phyloP scores from a whole-genome alignment of 1,140 invertebrate genomes.

The Drosophila tropicalis region DNA sequence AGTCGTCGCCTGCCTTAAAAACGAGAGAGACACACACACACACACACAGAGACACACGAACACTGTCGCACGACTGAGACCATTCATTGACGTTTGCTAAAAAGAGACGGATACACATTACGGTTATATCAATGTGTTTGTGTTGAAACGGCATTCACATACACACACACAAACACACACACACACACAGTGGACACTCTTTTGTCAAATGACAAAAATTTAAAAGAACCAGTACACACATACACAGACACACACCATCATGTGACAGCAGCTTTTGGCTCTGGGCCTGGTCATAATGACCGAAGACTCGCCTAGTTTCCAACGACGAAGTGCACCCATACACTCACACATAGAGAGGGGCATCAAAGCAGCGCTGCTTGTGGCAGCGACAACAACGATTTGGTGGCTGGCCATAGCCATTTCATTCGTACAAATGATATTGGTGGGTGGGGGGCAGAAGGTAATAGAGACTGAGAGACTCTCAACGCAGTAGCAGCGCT shows the following conservation, averaged over 20 bases:
- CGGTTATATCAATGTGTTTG: conserved; percentile 10
- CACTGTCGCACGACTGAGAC: conserved; percentile 27
- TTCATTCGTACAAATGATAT: conserved; percentile 62
- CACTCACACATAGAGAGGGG: not conserved
- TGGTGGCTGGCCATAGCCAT: conserved; percentile 67
- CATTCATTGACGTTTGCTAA: conserved; percentile 57
- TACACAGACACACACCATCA: conserved; percentile 40
- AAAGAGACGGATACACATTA: conserved; percentile 65
- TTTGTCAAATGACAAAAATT: conserved; percentile 76
- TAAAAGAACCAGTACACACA: conserved; percentile 51
- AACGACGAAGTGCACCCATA: conserved; percentile 45
- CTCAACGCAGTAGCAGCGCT: conserved; percentile 14
- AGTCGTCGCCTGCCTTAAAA: conserved; percentile 15
- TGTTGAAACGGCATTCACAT: conserved; percentile 12
- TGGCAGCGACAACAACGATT: conserved; percentile 62
- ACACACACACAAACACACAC: conserved; percentile 8
- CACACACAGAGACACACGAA: conserved; percentile 30
- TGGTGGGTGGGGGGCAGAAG: too few species aligned
- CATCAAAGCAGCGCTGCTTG: conserved; percentile 30
- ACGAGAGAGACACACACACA: conserved; percentile 29
- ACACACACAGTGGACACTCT: conserved; percentile 23
- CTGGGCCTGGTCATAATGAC: conserved; percentile 35
- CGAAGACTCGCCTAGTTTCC: conserved; percentile 9
- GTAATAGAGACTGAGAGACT: conserved; percentile 1
- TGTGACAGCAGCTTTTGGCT: conserved; percentile 47